These are phyloP conservation scores for Zaprionus nigranus DNA, from an alignment of 1,140 invertebrate species.

Conservation along the genomic window DNA sequence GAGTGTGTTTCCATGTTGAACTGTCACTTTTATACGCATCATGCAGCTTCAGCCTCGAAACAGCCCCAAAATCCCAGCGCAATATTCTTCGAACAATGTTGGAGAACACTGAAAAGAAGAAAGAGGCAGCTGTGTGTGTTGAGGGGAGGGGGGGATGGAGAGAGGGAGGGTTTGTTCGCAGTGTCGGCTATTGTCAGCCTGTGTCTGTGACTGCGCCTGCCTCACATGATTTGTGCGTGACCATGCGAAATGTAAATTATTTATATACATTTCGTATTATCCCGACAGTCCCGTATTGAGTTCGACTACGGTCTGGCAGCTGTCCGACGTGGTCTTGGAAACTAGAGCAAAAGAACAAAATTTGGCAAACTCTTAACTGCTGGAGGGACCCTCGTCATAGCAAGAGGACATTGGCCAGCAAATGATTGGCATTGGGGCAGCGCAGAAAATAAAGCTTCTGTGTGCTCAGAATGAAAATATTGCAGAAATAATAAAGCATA, in stretches of 20 bases:
- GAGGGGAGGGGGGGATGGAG: too few species aligned
- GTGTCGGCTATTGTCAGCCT: slow-evolving; percentile 11
- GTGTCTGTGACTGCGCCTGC: slow-evolving; percentile 10
- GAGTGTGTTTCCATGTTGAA: slow-evolving; percentile 78
- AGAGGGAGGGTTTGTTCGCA: neutral
- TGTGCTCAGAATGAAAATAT: slow-evolving; percentile 56
- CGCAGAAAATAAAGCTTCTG: slow-evolving; percentile 19
- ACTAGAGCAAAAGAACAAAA: slow-evolving; percentile 47
- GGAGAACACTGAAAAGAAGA: neutral
- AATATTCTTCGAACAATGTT: slow-evolving; percentile 10
- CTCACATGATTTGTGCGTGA: slow-evolving; percentile 79
- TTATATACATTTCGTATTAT: slow-evolving; percentile 58
- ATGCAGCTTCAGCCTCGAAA: slow-evolving; percentile 47
- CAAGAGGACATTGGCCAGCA: slow-evolving; percentile 37
- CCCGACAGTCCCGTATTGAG: slow-evolving; percentile 45
- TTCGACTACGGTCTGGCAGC: slow-evolving; percentile 33
- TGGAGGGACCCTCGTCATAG: slow-evolving; percentile 53
- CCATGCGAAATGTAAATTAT: slow-evolving; percentile 82
- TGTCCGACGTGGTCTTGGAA: slow-evolving; percentile 17
- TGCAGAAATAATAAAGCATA: slow-evolving; percentile 27
- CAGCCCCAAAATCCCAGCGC: slow-evolving; percentile 26
- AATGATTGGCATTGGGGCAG: slow-evolving; percentile 71
- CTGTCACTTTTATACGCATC: slow-evolving; percentile 79
- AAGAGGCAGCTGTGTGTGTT: neutral
- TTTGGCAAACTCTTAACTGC: slow-evolving; percentile 50